Conservation (phyloP, 2,888 invertebrate genomes). For the Enoplolaimus lenunculus region DNA sequence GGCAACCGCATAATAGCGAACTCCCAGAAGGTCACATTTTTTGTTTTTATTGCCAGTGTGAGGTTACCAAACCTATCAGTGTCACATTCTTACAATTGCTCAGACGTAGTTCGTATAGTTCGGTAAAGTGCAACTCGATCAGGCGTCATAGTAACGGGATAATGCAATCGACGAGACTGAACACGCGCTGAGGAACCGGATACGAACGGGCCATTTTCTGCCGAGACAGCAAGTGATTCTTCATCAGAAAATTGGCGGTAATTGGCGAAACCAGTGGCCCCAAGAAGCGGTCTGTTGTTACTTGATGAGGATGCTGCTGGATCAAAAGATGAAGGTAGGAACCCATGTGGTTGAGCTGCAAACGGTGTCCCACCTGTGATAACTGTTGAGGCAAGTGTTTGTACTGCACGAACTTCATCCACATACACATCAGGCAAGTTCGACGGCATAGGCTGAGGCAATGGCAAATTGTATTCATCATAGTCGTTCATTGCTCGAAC, state of each 20-base stretch:
- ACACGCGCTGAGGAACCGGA: no score
- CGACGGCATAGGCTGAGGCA: neutral
- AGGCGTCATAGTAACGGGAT: neutral
- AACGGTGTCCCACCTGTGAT: no score
- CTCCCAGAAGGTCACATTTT: no score
- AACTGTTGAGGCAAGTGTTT: neutral
- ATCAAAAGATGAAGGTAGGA: neutral
- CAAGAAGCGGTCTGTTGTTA: no score
- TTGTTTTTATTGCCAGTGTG: no score
- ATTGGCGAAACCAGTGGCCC: no score
- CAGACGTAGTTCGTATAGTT: neutral
- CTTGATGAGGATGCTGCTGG: neutral
- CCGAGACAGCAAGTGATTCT: no score
- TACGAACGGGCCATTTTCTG: no score
- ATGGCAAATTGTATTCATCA: conserved; percentile 29
- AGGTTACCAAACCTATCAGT: no score
- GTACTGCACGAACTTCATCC: neutral
- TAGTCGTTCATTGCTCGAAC: conserved; percentile 9
- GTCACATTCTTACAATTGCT: neutral
- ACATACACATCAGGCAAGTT: neutral
- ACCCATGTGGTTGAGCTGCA: neutral
- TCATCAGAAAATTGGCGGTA: no score
- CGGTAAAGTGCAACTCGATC: neutral
- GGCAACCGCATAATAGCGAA: no score
- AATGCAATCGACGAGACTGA: no score